A percentile compares a stretch with the other conserved stretches of the same genome.
These are phyloP conservation scores for Masticophis lateralis DNA, from an alignment of 2,797 vertebrate genomes.

Conservation along the genomic window DNA sequence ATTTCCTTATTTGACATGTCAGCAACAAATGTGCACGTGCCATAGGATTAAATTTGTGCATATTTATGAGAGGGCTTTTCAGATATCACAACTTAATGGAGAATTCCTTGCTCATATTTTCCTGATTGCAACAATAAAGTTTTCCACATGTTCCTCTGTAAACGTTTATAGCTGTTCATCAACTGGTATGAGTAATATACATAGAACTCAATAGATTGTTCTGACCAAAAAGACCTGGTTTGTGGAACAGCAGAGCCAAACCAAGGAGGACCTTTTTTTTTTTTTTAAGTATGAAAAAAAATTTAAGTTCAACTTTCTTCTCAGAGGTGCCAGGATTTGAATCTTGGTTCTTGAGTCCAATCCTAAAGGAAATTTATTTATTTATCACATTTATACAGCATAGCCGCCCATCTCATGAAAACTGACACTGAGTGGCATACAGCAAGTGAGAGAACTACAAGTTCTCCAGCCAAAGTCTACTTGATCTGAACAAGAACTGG, in stretches of 20 bases:
- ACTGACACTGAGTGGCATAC: not conserved
- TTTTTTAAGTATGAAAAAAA: no score
- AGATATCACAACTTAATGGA: not conserved
- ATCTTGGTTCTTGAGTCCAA: not conserved
- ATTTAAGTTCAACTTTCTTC: not conserved
- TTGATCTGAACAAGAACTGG: not conserved
- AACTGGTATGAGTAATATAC: rapidly evolving
- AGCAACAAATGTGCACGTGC: not conserved
- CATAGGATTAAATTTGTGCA: not conserved
- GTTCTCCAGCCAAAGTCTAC: not conserved
- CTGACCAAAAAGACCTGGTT: not conserved
- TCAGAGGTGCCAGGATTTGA: not conserved
- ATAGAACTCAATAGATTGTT: not conserved
- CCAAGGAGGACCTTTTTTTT: not conserved
- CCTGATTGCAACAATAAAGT: rapidly evolving
- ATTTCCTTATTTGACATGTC: not conserved
- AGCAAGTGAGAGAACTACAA: not conserved
- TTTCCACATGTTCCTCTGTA: not conserved
- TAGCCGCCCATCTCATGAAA: not conserved
- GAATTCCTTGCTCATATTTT: not conserved
- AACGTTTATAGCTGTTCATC: not conserved
- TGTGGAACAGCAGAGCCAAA: not conserved
- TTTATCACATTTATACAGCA: not conserved
- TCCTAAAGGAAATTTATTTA: not conserved
- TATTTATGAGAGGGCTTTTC: not conserved